phyloP scores from a whole-genome alignment of 2,797 vertebrate genomes.

The Peromyscus melanophrys region DNA sequence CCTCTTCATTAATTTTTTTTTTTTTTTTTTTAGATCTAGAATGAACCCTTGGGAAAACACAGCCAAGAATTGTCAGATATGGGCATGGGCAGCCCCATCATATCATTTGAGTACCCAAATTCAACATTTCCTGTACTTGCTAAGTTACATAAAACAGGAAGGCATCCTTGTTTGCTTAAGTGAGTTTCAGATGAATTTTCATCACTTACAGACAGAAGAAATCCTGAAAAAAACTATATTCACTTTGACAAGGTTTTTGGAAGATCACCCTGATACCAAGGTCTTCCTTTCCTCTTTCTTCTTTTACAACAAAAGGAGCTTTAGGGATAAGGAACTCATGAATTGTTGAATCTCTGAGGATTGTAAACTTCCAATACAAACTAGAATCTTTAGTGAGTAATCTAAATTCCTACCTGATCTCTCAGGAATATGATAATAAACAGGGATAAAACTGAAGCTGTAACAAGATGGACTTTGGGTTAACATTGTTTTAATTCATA shows the following conservation, averaged over 20 bases:
- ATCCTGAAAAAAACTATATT: conserved; percentile 10
- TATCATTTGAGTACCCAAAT: conserved; percentile 44
- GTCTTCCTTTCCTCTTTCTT: neutral
- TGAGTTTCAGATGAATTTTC: conserved; percentile 45
- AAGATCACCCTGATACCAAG: conserved; percentile 5
- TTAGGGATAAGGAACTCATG: neutral
- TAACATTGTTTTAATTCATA: conserved; percentile 37
- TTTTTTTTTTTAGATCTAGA: neutral
- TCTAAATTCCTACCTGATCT: conserved; percentile 29
- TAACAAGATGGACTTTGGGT: conserved; percentile 16
- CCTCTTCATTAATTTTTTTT: neutral
- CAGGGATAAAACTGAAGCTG: neutral
- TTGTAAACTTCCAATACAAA: conserved; percentile 17
- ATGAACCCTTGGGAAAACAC: neutral
- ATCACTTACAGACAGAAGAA: conserved; percentile 16
- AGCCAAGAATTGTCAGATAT: conserved; percentile 21
- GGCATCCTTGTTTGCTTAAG: neutral
- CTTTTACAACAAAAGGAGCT: neutral
- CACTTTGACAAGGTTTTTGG: conserved; percentile 28
- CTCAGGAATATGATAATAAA: conserved; percentile 15
- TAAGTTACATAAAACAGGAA: conserved; percentile 26
- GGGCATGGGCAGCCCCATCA: neutral
- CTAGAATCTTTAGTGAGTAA: conserved; percentile 14
- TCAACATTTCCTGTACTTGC: conserved; percentile 12
- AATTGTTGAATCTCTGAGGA: conserved; percentile 15